phyloP scores from a whole-genome alignment of 1,140 invertebrate genomes.

The Orius insidiosus region DNA sequence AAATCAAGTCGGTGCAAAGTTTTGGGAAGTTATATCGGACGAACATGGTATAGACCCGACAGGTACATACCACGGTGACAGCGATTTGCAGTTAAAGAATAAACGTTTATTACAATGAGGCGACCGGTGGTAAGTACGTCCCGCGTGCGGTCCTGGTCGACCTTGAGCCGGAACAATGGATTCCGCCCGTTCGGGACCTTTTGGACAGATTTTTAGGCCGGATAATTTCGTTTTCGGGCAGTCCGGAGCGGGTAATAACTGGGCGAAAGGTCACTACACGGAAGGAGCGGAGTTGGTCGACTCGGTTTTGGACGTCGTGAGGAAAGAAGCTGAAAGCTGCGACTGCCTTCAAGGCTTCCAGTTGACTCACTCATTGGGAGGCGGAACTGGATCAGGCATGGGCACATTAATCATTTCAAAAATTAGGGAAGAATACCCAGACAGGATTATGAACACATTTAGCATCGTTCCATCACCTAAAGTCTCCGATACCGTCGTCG shows the following conservation, averaged over 20 bases:
- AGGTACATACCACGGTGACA: constrained; percentile 32
- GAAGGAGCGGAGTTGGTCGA: constrained; percentile 67
- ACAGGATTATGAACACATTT: constrained; percentile 46
- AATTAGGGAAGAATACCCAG: constrained; percentile 32
- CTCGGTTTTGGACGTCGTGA: constrained; percentile 37
- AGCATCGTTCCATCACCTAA: constrained; percentile 43
- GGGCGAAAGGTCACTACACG: constrained; percentile 85
- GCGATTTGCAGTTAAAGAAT: constrained; percentile 31
- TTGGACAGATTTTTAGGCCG: constrained; percentile 48
- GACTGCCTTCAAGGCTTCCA: constrained; percentile 32
- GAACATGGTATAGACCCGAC: constrained; percentile 35
- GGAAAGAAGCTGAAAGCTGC: constrained; percentile 37
- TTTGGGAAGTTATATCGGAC: constrained; percentile 35
- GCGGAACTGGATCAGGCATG: constrained; percentile 42
- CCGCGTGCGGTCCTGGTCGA: constrained; percentile 42
- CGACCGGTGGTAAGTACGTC: constrained; percentile 38
- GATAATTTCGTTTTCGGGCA: constrained; percentile 54
- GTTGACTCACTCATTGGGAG: constrained; percentile 42
- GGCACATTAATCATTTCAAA: constrained; percentile 38
- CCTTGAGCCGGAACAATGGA: constrained; percentile 42
- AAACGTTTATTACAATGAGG: constrained; percentile 33
- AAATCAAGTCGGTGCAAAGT: constrained; percentile 68
- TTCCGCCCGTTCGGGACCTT: constrained; percentile 43
- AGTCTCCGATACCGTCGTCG: constrained; percentile 36
- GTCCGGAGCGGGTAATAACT: constrained; percentile 36